Evolutionary conservation across 2,797 vertebrate species (phyloP).

Genomic region (Clarias laeviceps): DNA sequence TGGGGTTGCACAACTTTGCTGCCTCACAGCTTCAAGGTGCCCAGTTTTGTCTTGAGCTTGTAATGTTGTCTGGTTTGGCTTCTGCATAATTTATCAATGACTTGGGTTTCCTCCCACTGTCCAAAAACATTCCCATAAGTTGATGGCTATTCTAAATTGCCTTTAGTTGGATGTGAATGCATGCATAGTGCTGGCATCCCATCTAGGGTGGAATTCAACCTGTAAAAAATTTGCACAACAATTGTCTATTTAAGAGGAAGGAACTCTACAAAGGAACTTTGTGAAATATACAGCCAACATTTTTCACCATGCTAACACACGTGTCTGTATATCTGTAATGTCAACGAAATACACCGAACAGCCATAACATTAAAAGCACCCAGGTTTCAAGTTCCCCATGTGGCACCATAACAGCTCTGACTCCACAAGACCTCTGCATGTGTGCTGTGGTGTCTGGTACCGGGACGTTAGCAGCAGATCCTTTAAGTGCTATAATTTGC

Average conservation of each 20-base stretch:
- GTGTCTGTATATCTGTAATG: background rate
- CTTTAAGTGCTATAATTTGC: too few species aligned
- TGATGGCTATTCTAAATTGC: background rate
- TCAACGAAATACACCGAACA: background rate
- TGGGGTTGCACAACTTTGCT: background rate
- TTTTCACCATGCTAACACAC: background rate
- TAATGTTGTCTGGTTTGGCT: background rate
- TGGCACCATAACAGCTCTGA: too few species aligned
- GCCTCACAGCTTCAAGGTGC: background rate
- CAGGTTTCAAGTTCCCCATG: too few species aligned
- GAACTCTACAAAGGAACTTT: background rate
- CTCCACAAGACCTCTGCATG: too few species aligned
- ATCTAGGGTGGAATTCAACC: background rate
- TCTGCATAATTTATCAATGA: background rate
- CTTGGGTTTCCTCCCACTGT: background rate
- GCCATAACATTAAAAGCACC: too few species aligned
- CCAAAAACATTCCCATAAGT: background rate
- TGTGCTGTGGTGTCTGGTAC: too few species aligned
- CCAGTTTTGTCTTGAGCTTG: background rate
- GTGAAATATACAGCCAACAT: background rate
- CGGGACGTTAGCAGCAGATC: too few species aligned
- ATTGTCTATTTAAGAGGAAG: background rate
- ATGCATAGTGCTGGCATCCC: conserved; percentile 8
- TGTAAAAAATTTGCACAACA: background rate
- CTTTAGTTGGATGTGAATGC: background rate